Conservation (phyloP, 1,140 invertebrate species). For the Listronotus oregonensis region DNA sequence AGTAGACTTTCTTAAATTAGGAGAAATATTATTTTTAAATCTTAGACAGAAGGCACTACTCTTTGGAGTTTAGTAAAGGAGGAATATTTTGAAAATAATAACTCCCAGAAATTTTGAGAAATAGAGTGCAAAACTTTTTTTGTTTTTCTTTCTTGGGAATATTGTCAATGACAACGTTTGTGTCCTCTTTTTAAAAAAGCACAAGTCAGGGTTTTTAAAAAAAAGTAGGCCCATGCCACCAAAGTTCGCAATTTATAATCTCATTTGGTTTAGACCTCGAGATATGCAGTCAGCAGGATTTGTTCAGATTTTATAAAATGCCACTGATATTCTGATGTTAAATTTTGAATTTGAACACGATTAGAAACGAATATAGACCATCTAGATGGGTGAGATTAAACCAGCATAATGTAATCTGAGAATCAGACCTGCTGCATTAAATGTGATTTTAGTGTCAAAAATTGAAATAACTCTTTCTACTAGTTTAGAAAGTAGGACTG, state of each 20-base stretch:
- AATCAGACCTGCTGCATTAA: conserved; percentile 49
- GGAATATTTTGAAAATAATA: too few species aligned
- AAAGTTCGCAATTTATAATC: conserved; percentile 38
- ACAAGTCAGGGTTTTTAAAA: conserved; percentile 10
- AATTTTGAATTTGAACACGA: conserved; percentile 47
- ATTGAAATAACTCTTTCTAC: conserved; percentile 1
- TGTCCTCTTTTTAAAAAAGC: too few species aligned
- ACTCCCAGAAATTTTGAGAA: too few species aligned
- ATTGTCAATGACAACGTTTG: too few species aligned
- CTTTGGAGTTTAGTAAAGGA: too few species aligned
- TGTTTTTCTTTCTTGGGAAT: too few species aligned
- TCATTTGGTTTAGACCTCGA: conserved; percentile 46
- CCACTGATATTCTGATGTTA: conserved; percentile 15
- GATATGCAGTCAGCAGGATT: conserved; percentile 57
- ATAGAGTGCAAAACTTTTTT: too few species aligned
- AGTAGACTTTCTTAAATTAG: too few species aligned
- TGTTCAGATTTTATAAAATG: conserved; percentile 52
- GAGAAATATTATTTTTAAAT: too few species aligned
- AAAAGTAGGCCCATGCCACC: conserved; percentile 48
- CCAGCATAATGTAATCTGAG: conserved; percentile 55
- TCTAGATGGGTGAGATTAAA: conserved; percentile 44
- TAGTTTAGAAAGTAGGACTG: conserved; percentile 18
- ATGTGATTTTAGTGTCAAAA: conserved; percentile 42
- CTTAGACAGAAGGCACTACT: too few species aligned
- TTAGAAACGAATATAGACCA: conserved; percentile 55